Evolutionary conservation across 1,140 invertebrate genomes (phyloP), one percentile per base, ranked within the genome.

Genomic region (Oedothorax gibbosus): DNA sequence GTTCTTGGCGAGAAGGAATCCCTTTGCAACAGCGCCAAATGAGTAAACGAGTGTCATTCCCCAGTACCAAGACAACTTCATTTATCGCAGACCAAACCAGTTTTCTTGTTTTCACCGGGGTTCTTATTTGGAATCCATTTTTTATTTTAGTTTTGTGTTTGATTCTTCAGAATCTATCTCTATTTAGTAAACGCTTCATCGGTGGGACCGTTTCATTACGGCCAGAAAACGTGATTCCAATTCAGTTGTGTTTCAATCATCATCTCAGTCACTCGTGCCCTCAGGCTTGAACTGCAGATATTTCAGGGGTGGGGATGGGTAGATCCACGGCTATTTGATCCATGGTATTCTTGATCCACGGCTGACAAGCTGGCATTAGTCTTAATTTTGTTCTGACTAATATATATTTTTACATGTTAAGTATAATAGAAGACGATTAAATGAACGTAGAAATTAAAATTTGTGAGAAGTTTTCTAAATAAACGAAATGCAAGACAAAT

Each of bases 161-260:
- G 69, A 18, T 53, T 71, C 69, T 35, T 5, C 35, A 35, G 62
- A 62, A 79, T 79, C 77, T 53, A 79, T 79, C 77, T 79, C 77
- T 79, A 79, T 79, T 79, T 79, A 68, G 77, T 79, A 79, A 79
- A 79, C 51, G 77, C 77, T 79, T 79, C 77, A 79, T 79, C 77
- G 64, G 77, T 66, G 35, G 77, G 64, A 68, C 51, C 77, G 77
- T 79, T 79, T 79, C 77, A 79, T 79, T 79, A 79, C 49, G 51
- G 18, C 66, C 35, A 64, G 77, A 79, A 79, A 79, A 79, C 77
- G 77, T 79, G 77, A 79, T 79, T 79, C 77, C 21, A 66, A 79
- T 79, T 79, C 77, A 68, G 77, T 79, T 79, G 50, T 68, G 64
- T 79, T 79, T 79, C 77, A 68, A 79, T 79, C 77, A 79, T 79